A percentile compares a stretch with the other conserved stretches of the same genome.
These are phyloP conservation scores for Daboia siamensis DNA, from an alignment of 2,113 vertebrate species.

Conservation along the genomic window DNA sequence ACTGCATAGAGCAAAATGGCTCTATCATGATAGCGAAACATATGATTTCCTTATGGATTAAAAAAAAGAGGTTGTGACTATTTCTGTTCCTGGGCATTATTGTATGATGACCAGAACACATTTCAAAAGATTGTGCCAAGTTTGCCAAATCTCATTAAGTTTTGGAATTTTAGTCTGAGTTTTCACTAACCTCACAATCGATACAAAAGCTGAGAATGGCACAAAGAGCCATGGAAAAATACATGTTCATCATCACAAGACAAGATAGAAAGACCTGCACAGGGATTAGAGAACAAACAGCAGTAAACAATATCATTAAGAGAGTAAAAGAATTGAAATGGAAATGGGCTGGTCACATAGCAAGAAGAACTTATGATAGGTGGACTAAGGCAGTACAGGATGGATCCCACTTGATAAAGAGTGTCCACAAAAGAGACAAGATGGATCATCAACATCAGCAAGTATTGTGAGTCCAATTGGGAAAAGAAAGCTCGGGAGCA, in stretches of 20 bases:
- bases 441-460: not conserved
- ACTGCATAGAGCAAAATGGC: not conserved
- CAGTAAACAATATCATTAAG: not conserved
- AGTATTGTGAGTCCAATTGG: not conserved
- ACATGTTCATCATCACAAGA: not conserved
- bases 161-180: not conserved
- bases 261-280: not conserved
- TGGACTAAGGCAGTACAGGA: not conserved
- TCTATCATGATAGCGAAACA: not conserved
- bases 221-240: not conserved
- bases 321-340: not conserved
- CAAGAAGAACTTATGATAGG: not conserved
- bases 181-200: not conserved
- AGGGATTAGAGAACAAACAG: not conserved
- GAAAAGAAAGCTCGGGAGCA: not conserved
- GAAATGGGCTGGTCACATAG: not conserved
- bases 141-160: not conserved
- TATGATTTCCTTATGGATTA: not conserved
- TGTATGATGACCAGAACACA: not conserved
- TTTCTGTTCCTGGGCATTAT: not conserved
- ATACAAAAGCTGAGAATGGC: not conserved
- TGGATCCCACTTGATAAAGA: not conserved
- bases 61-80: not conserved
- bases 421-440: not conserved
- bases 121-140: not conserved